Evolutionary conservation across 2,888 invertebrate species (phyloP).

Genomic region (Drosophila incognita): DNA sequence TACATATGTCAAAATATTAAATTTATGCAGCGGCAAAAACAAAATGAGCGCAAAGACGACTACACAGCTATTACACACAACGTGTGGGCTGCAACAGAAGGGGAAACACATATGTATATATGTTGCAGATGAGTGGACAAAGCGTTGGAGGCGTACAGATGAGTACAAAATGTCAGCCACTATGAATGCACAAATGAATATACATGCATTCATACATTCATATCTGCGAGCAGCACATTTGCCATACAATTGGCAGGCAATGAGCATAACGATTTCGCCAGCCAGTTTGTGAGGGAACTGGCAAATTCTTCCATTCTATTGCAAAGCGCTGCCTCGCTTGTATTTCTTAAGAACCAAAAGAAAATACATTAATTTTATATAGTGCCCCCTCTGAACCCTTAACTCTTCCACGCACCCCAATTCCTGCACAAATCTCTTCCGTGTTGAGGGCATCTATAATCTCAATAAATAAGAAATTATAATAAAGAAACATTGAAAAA

Average conservation of each 20-base stretch:
- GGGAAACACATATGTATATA: constrained; percentile 2
- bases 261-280: constrained; percentile 11
- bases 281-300: not conserved
- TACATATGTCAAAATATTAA: constrained; percentile 82
- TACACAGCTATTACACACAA: constrained; percentile 43
- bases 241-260: constrained; percentile 25
- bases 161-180: constrained; percentile 59
- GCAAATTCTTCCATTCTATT: not conserved
- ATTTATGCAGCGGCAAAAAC: constrained; percentile 77
- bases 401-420: not conserved
- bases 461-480: not conserved
- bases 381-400: not conserved
- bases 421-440: not conserved
- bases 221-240: constrained; percentile 17
- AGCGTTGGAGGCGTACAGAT: constrained; percentile 43
- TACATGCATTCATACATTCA: not conserved
- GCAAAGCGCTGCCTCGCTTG: fast-evolving
- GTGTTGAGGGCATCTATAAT: not conserved
- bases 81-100: not conserved
- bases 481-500: not conserved
- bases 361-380: not conserved
- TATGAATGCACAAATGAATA: constrained; percentile 30
- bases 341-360: not conserved
- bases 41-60: constrained; percentile 67
- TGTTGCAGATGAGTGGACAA: constrained; percentile 34